phyloP scores from a whole-genome alignment of 2,888 invertebrate species.

The Carterocephalus palaemon region DNA sequence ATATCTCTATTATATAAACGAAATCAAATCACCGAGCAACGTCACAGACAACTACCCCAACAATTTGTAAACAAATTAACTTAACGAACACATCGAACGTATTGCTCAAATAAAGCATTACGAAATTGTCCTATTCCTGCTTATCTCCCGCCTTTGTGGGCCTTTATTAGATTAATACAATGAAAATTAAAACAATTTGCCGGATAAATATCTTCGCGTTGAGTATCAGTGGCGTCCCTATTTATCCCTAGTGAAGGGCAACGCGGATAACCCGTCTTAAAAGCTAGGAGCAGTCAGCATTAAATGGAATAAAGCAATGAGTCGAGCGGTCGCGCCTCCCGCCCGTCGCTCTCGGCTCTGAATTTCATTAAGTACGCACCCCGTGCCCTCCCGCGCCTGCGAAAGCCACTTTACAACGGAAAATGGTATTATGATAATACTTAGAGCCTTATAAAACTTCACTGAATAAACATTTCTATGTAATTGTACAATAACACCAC shows the following conservation, averaged over 20 bases:
- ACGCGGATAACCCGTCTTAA: constrained; percentile 78
- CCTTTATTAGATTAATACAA: constrained; percentile 77
- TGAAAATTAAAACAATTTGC: constrained; percentile 80
- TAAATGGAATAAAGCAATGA: constrained; percentile 78
- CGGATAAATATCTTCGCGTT: constrained; percentile 77
- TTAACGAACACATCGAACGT: constrained; percentile 49
- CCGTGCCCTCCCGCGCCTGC: constrained; percentile 58
- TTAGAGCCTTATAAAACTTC: constrained; percentile 73
- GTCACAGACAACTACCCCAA: constrained; percentile 31
- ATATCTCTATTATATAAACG: constrained; percentile 5
- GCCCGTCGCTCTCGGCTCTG: constrained; percentile 51
- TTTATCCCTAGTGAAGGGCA: constrained; percentile 75
- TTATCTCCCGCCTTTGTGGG: constrained; percentile 72
- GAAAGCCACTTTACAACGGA: constrained; percentile 76
- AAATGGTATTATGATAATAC: constrained; percentile 77
- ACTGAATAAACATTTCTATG: constrained; percentile 72
- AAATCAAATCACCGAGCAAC: constrained; percentile 14
- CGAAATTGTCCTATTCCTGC: constrained; percentile 58
- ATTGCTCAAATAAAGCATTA: constrained; percentile 62
- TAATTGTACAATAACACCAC: constrained; percentile 64
- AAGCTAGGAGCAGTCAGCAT: constrained; percentile 79
- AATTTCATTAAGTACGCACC: constrained; percentile 74
- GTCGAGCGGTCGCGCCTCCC: constrained; percentile 66
- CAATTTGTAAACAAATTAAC: constrained; percentile 53
- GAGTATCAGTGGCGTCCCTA: constrained; percentile 75